A percentile compares a stretch with the other conserved stretches of the same genome.
phyloP scores from a whole-genome alignment of 2,797 vertebrate genomes.

The Fringilla coelebs region DNA sequence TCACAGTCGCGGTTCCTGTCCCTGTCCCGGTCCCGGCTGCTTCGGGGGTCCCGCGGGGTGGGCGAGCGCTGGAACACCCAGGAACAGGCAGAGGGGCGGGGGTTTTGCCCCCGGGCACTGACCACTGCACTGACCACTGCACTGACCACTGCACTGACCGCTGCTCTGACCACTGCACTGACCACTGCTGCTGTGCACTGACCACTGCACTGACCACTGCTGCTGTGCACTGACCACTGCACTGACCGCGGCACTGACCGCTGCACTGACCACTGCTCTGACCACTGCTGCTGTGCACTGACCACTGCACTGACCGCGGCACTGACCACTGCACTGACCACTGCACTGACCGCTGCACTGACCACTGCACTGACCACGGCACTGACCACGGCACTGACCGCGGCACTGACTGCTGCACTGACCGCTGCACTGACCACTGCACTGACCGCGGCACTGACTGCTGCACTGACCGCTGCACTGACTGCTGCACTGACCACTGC shows the following conservation, averaged over 20 bases:
- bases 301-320: background rate
- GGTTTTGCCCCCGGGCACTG: no score
- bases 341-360: background rate
- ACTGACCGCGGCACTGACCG: background rate
- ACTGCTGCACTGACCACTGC: no score
- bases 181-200: no score
- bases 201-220: no score
- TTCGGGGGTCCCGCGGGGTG: background rate
- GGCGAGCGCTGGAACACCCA: background rate
- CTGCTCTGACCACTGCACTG: no score
- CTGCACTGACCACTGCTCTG: background rate
- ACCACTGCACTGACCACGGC: no score
- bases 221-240: no score
- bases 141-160: no score
- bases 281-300: background rate
- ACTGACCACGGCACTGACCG: background rate
- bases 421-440: background rate
- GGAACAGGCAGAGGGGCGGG: background rate
- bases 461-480: background rate
- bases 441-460: background rate
- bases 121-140: background rate
- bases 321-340: no score
- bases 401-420: background rate
- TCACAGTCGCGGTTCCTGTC: fast-evolving
- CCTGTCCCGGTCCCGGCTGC: background rate